phyloP scores from a whole-genome alignment of 2,797 vertebrate species.

The Melanotaenia pygmaea region DNA sequence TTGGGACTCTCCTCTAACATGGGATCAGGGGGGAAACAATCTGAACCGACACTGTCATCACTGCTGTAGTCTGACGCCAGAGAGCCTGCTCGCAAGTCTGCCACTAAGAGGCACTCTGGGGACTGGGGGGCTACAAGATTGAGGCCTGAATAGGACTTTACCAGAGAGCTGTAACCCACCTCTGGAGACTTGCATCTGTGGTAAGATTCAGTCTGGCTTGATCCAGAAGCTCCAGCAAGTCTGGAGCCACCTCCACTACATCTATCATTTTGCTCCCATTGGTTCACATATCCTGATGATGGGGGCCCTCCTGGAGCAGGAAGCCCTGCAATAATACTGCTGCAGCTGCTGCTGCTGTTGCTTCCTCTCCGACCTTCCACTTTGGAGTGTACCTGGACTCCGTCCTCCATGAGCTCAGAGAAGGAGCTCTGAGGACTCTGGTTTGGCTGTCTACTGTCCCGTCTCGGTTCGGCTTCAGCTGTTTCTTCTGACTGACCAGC shows the following conservation, averaged over 20 bases:
- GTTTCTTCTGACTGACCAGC: constrained; percentile 70
- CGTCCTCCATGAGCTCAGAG: constrained; percentile 87
- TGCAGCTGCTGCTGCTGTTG: constrained; percentile 62
- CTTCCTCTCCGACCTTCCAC: constrained; percentile 81
- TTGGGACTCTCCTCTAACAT: constrained; percentile 88
- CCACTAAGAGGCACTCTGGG: constrained; percentile 86
- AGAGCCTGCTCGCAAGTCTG: constrained; percentile 85
- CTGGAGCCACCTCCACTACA: constrained; percentile 69
- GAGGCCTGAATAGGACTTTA: constrained; percentile 88
- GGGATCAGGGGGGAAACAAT: constrained; percentile 91
- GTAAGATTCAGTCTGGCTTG: constrained; percentile 84
- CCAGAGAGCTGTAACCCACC: constrained; percentile 88
- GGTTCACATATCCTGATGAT: constrained; percentile 82
- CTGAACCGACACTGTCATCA: constrained; percentile 89
- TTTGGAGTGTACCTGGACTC: constrained; percentile 89
- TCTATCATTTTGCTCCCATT: constrained; percentile 80
- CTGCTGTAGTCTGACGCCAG: constrained; percentile 93
- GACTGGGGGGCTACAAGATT: constrained; percentile 85
- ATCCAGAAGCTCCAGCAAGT: constrained; percentile 50
- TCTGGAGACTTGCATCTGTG: constrained; percentile 91
- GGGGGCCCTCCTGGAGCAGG: constrained; percentile 82
- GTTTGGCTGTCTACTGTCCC: constrained; percentile 86
- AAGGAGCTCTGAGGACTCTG: constrained; percentile 85
- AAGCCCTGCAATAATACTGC: constrained; percentile 56
- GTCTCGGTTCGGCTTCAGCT: constrained; percentile 74